These are phyloP conservation scores for Nephrotoma flavescens DNA, from an alignment of 2,888 invertebrate species.

Conservation along the genomic window DNA sequence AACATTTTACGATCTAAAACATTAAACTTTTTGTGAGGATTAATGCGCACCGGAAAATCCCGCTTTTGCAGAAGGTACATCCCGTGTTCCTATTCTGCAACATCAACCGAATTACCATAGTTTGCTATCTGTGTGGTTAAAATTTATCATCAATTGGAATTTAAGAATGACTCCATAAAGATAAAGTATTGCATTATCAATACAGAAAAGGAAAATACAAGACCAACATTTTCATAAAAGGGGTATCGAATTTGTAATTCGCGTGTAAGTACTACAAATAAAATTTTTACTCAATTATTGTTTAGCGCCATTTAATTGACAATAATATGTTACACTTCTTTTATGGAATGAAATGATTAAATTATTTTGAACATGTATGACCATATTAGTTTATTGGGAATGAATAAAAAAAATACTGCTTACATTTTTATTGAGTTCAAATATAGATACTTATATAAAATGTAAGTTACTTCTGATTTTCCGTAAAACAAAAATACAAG, in stretches of 20 bases:
- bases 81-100: no score
- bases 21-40: no score
- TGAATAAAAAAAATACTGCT: not conserved
- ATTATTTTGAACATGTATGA: not conserved
- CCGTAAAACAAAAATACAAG: not conserved
- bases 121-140: no score
- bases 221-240: not conserved
- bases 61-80: no score
- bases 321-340: not conserved
- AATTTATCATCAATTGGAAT: no score
- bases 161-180: no score
- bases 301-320: not conserved
- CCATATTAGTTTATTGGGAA: not conserved
- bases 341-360: not conserved
- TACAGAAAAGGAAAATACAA: not conserved
- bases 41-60: no score
- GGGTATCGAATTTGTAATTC: not conserved
- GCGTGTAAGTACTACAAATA: not conserved
- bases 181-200: not conserved
- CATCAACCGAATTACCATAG: no score
- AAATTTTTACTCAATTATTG: not conserved
- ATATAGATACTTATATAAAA: not conserved
- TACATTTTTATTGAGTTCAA: not conserved
- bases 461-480: not conserved
- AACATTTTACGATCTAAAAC: no score